phyloP scores from a whole-genome alignment of 2,888 invertebrate species.

The Hyposoter didymator region DNA sequence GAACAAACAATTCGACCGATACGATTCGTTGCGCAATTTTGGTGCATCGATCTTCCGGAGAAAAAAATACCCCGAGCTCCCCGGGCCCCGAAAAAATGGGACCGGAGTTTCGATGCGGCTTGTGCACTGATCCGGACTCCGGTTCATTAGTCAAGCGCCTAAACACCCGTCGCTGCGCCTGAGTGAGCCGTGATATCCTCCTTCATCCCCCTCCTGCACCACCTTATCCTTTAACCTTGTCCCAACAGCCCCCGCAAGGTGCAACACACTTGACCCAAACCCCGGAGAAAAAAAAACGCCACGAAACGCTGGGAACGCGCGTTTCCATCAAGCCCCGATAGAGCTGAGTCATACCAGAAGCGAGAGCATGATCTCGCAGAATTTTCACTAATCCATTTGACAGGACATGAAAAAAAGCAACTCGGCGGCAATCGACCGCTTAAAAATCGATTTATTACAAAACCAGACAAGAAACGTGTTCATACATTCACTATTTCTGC shows the following conservation, averaged over 20 bases:
- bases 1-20: conserved; percentile 51
- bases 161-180: conserved; percentile 74
- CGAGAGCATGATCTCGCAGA: conserved; percentile 76
- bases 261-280: conserved; percentile 43
- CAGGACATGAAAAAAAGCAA: conserved; percentile 37
- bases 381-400: conserved; percentile 68
- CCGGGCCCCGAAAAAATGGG: not conserved
- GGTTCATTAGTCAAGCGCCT: conserved; percentile 82
- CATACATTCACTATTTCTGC: not conserved
- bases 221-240: conserved; percentile 2
- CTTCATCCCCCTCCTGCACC: conserved; percentile 7
- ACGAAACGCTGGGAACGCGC: conserved; percentile 29
- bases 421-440: conserved; percentile 79
- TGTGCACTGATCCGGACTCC: conserved; percentile 39
- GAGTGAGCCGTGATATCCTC: conserved; percentile 76
- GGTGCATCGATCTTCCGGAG: conserved; percentile 3
- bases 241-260: conserved; percentile 49
- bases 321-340: conserved; percentile 49
- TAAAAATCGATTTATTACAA: conserved; percentile 83
- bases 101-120: not conserved
- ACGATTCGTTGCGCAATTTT: conserved; percentile 57
- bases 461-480: conserved; percentile 1
- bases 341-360: conserved; percentile 67
- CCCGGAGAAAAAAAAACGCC: conserved; percentile 54
- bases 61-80: not conserved